Evolutionary conservation across 2,888 invertebrate species (phyloP).

Genomic region (Phymatocera aterrima): DNA sequence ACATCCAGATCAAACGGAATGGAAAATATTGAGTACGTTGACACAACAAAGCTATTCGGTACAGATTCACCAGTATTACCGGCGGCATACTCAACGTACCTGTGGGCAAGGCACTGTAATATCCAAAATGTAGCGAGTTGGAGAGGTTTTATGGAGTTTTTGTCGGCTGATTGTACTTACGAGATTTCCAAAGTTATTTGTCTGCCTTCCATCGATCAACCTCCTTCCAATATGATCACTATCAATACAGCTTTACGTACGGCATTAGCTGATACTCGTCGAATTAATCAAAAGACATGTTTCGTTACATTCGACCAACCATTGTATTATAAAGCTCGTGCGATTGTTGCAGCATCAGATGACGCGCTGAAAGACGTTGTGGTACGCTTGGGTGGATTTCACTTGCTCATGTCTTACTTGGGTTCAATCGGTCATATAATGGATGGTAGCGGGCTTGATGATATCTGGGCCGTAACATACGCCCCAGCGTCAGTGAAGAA

Average conservation of each 20-base stretch:
- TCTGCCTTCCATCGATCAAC: constrained; percentile 50
- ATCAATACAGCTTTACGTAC: constrained; percentile 46
- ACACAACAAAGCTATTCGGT: constrained; percentile 28
- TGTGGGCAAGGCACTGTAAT: constrained; percentile 44
- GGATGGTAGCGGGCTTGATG: constrained; percentile 6
- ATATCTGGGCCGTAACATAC: background rate
- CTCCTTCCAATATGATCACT: constrained; percentile 48
- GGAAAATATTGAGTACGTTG: constrained; percentile 22
- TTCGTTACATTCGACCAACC: constrained; percentile 42
- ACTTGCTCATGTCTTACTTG: constrained; percentile 29
- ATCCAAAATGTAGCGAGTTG: constrained; percentile 43
- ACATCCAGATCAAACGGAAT: constrained; percentile 7
- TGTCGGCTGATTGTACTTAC: constrained; percentile 29
- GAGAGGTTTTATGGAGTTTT: constrained; percentile 51
- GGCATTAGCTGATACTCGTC: constrained; percentile 42
- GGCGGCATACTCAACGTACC: constrained; percentile 44
- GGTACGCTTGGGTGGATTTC: constrained; percentile 36
- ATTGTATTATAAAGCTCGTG: constrained; percentile 57
- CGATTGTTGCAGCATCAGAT: constrained; percentile 51
- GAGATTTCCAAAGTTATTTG: constrained; percentile 45
- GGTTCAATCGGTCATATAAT: constrained; percentile 31
- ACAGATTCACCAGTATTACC: constrained; percentile 37
- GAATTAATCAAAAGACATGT: constrained; percentile 52
- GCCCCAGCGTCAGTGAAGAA: constrained; percentile 17
- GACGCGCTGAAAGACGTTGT: background rate